These are phyloP conservation scores for Drosophila silvestris DNA, from an alignment of 2,888 invertebrate species.

Conservation along the genomic window DNA sequence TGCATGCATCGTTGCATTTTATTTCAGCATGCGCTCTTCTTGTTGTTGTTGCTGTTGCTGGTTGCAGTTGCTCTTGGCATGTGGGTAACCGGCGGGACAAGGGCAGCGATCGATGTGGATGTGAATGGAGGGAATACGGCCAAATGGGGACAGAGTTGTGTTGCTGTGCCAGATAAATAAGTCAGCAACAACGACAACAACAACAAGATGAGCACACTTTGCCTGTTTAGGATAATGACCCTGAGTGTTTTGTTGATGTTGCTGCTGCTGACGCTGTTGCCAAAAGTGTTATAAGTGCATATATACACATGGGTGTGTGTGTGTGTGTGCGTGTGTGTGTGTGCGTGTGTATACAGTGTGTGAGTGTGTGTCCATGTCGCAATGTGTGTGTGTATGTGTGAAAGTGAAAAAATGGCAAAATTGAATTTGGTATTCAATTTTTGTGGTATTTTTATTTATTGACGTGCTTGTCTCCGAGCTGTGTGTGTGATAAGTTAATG, in stretches of 20 bases:
- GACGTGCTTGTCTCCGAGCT: slow-evolving; percentile 13
- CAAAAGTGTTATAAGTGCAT: slow-evolving; percentile 48
- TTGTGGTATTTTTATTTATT: slow-evolving; percentile 44
- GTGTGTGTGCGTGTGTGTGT: slow-evolving; percentile 15
- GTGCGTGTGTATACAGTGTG: not conserved
- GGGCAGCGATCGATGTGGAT: slow-evolving; percentile 57
- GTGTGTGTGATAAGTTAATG: slow-evolving; percentile 16
- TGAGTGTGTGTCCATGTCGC: slow-evolving; percentile 15
- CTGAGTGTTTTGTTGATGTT: slow-evolving; percentile 46
- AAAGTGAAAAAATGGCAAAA: slow-evolving; percentile 61
- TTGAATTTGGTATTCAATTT: slow-evolving; percentile 47
- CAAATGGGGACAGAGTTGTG: slow-evolving; percentile 47
- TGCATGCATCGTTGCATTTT: slow-evolving; percentile 62
- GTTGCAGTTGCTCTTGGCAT: slow-evolving; percentile 55
- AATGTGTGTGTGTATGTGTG: slow-evolving; percentile 15
- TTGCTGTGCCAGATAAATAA: slow-evolving; percentile 43
- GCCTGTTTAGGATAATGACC: slow-evolving; percentile 74
- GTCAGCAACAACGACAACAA: slow-evolving; percentile 3
- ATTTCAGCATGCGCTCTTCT: slow-evolving; percentile 36
- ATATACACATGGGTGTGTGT: slow-evolving; percentile 27
- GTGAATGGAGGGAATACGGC: slow-evolving; percentile 21
- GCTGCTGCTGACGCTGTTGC: slow-evolving; percentile 35
- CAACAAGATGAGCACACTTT: slow-evolving; percentile 21
- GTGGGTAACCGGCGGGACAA: slow-evolving; percentile 58
- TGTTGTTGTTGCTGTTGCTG: slow-evolving; percentile 19